These are phyloP conservation scores for Anarhynchus alexandrinus DNA, from an alignment of 2,113 vertebrate genomes.

Conservation along the genomic window DNA sequence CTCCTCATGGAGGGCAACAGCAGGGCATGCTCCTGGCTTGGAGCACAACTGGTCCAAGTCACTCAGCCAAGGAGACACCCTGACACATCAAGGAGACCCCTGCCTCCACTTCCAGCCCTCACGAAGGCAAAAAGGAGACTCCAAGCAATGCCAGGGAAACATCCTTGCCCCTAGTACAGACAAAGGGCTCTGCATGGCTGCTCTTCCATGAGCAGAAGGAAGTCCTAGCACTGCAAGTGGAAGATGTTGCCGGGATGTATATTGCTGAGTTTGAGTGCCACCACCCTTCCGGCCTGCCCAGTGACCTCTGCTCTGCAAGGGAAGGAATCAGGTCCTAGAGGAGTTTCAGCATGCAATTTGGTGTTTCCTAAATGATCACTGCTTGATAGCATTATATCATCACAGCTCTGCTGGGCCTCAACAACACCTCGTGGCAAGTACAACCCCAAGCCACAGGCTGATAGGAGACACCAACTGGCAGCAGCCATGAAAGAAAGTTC, in stretches of 20 bases:
- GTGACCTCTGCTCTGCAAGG: neutral
- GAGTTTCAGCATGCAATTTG: neutral
- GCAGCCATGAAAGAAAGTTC: neutral
- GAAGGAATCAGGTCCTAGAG: neutral
- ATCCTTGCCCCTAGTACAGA: neutral
- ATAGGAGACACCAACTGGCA: neutral
- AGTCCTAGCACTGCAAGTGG: neutral
- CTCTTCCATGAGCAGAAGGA: neutral
- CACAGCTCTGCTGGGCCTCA: neutral
- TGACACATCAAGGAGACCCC: neutral
- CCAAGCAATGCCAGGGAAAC: neutral
- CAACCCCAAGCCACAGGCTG: neutral
- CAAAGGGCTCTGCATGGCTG: neutral
- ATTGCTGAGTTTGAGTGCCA: neutral
- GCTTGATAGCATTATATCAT: rapidly evolving
- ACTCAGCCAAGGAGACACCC: neutral
- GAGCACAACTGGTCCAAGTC: neutral
- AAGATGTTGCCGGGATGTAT: neutral
- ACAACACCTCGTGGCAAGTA: neutral
- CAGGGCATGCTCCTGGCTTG: neutral
- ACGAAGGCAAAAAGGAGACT: neutral
- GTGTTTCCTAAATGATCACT: neutral
- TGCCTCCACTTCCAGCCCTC: neutral
- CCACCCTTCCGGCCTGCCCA: neutral
- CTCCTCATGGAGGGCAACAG: neutral